A percentile compares a stretch with the other conserved stretches of the same genome.
phyloP scores from a whole-genome alignment of 2,113 vertebrate genomes.

The Neofelis nebulosa region DNA sequence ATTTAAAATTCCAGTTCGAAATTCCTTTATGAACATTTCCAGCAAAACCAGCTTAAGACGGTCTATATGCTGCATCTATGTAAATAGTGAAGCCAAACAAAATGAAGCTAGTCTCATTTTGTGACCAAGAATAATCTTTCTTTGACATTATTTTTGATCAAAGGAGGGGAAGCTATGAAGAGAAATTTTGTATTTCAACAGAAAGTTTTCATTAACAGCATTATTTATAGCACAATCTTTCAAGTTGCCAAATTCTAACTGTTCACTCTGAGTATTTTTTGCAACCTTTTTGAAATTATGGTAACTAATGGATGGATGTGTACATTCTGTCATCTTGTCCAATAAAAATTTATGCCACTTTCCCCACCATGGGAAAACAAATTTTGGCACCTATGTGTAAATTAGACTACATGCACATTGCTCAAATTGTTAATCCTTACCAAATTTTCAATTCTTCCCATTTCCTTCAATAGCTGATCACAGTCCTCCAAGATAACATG shows the following conservation, averaged over 20 bases:
- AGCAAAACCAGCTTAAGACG: neutral
- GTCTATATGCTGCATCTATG: neutral
- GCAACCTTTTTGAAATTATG: neutral
- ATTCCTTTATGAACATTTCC: neutral
- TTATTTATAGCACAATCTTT: neutral
- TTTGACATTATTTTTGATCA: neutral
- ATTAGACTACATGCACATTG: neutral
- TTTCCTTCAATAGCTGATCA: neutral
- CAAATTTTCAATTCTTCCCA: neutral
- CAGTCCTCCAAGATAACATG: neutral
- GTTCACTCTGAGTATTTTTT: neutral
- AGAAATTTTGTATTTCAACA: neutral
- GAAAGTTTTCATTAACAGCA: neutral
- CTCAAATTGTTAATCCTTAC: neutral
- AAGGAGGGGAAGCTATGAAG: neutral
- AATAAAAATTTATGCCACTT: neutral
- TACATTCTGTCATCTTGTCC: neutral
- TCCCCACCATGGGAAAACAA: neutral
- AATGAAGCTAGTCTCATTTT: neutral
- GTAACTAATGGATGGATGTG: neutral
- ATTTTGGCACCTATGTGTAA: neutral
- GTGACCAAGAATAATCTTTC: neutral
- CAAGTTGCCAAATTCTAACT: neutral
- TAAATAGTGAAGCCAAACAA: neutral
- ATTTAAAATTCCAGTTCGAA: neutral